A percentile compares a stretch with the other conserved stretches of the same genome.
Evolutionary conservation across 1,140 invertebrate genomes (phyloP).

Genomic region (Musca vetustissima): DNA sequence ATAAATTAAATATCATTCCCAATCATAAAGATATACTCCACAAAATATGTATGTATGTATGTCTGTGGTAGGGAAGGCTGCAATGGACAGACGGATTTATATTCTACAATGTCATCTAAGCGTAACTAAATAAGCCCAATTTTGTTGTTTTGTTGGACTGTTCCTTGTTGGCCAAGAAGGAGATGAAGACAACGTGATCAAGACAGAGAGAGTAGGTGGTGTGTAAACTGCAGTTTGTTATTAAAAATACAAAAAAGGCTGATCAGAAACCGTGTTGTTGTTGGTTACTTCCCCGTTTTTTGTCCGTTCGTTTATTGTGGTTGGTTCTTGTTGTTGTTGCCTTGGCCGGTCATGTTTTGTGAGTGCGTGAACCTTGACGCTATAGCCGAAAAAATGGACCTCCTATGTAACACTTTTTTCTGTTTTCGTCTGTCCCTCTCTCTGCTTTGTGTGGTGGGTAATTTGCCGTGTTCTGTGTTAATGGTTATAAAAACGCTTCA

Average conservation of each 20-base stretch:
- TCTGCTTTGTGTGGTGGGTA: background rate
- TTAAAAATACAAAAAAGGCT: no score
- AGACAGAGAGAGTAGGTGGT: no score
- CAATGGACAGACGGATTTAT: background rate
- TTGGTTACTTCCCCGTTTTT: background rate
- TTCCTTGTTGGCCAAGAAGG: no score
- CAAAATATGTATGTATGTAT: no score
- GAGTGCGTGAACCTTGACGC: constrained; percentile 22
- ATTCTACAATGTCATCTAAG: constrained; percentile 17
- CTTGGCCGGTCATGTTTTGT: background rate
- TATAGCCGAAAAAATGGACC: constrained; percentile 20
- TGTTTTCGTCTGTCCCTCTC: no score
- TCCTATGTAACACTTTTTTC: constrained; percentile 17
- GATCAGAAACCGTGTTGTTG: background rate
- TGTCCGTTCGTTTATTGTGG: background rate
- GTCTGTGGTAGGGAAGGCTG: no score
- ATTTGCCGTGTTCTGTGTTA: constrained; percentile 20
- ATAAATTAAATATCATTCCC: constrained; percentile 15
- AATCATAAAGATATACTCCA: background rate
- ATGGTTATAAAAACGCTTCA: constrained; percentile 19
- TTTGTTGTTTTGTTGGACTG: background rate
- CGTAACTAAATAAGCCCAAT: constrained; percentile 15
- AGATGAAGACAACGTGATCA: no score
- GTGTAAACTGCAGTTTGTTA: no score
- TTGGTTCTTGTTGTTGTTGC: background rate